Base-by-base conservation (phyloP, 2,888 invertebrate species). In the Minunthozetes semirufus region DNA sequence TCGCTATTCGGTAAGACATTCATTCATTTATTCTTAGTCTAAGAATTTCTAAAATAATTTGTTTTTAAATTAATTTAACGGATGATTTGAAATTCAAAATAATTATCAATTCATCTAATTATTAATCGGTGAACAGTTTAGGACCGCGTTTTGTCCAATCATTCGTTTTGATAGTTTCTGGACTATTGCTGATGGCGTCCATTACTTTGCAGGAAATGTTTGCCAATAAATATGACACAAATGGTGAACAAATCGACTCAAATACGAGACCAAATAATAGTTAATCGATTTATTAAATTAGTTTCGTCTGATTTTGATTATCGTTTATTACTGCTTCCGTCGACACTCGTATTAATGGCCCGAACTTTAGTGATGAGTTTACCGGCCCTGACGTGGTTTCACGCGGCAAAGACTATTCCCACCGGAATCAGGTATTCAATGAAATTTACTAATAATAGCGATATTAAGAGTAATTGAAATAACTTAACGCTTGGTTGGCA, bases 391-490 rank as follows among this genome's bases (percentile, higher is more conserved):
- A 75, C 72, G 38, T 78, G 77, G 59, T 78, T 76, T 74, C 77
- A 78, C 59, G 73, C 78, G 4, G 38, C 76, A 4, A 78, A 79
- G 72, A 75, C 78, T n/a, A 75, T 78, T 22, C 79, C 79, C 15
- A 79, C 79, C 11, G 78, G 77, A 50, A 77, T 79, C 11, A 77
- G 79, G 79, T 78, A 29, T 61, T 5, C 9, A 50, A 11, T 50
- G 17, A 50, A 50, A 38, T 74, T n/a, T 74, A 9, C 17, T 25
- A 74, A 71, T n/a, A 48, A 68, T 8, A 48, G 46, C 46, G 17
- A 48, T 8, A 48, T 42, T 17, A 48, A 33, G 33, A 5, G 33
- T 33, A 25, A 22, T 25, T 25, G 11, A 1, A 56, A 19, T 56
- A n/a, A 56, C 25, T 56, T 56, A 56, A 25, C 25, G 56, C 25